Conservation (phyloP, 2,113 vertebrate genomes). For the Halichoeres trimaculatus region DNA sequence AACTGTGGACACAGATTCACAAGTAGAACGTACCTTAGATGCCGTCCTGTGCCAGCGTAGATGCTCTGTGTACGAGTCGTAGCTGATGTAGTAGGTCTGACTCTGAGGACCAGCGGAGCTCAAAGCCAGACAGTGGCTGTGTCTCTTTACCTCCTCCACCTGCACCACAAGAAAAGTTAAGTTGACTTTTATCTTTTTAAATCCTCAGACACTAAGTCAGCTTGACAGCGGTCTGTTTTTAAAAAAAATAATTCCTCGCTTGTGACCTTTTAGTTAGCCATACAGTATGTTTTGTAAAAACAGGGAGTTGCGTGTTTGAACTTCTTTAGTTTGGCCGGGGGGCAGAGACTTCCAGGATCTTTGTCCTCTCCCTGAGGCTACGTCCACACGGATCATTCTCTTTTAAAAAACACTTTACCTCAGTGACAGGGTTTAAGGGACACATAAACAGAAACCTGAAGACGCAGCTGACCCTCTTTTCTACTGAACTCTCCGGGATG, state of each 20-base stretch:
- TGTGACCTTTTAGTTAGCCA: not conserved
- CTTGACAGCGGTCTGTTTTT: not conserved
- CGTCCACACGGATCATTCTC: not conserved
- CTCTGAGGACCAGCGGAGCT: constrained; percentile 95
- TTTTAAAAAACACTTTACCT: no score
- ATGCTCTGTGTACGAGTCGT: constrained; percentile 94
- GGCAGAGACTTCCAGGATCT: not conserved
- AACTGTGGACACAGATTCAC: not conserved
- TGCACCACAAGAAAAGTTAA: constrained; percentile 56
- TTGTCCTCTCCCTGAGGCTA: not conserved
- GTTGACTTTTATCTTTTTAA: not conserved
- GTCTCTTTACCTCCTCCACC: constrained; percentile 96
- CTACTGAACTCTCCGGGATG: no score
- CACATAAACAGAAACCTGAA: no score
- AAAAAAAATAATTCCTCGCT: not conserved
- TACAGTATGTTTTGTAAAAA: not conserved
- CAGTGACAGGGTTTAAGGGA: no score
- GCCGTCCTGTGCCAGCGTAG: constrained; percentile 94
- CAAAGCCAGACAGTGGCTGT: constrained; percentile 96
- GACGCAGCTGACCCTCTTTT: no score
- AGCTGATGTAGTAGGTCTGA: constrained; percentile 97
- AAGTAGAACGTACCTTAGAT: constrained; percentile 87
- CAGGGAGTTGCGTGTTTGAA: not conserved
- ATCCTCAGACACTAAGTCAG: not conserved
- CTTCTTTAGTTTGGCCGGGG: not conserved